phyloP scores from a whole-genome alignment of 2,888 invertebrate genomes.

The Nomada fabriciana region DNA sequence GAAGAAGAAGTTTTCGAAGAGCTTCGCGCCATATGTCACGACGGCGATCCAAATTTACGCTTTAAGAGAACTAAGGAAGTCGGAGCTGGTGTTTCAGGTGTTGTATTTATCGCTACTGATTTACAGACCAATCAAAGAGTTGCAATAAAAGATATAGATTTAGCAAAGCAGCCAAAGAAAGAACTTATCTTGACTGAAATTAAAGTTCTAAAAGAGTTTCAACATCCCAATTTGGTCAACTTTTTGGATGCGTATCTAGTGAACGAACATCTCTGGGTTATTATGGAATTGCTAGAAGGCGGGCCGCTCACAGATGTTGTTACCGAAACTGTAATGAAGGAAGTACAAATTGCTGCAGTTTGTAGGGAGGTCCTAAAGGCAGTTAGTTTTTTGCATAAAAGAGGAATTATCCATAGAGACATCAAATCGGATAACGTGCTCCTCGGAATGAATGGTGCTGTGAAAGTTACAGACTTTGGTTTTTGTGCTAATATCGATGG shows the following conservation, averaged over 20 bases:
- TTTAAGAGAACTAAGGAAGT: conserved; percentile 94
- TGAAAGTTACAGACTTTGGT: conserved; percentile 98
- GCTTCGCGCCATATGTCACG: conserved; percentile 91
- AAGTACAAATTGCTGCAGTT: conserved; percentile 98
- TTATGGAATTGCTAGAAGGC: conserved; percentile 97
- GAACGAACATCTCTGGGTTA: conserved; percentile 96
- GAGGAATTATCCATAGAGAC: conserved; percentile 96
- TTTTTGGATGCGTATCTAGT: conserved; percentile 97
- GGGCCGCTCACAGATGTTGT: conserved; percentile 99
- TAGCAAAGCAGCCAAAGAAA: conserved; percentile 97
- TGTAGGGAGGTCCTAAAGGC: conserved; percentile 95
- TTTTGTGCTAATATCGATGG: conserved; percentile 99
- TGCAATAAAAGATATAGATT: conserved; percentile 98
- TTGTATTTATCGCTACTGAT: conserved; percentile 95
- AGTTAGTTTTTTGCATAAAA: conserved; percentile 94
- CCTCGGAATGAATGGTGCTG: conserved; percentile 95
- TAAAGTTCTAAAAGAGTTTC: conserved; percentile 94
- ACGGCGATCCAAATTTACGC: conserved; percentile 91
- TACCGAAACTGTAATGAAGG: conserved; percentile 98
- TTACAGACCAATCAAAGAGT: conserved; percentile 90
- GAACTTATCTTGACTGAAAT: conserved; percentile 98
- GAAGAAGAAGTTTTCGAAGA: conserved; percentile 92
- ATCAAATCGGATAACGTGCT: conserved; percentile 99
- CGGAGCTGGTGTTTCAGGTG: conserved; percentile 96
- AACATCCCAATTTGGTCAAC: conserved; percentile 97